A percentile compares a stretch with the other conserved stretches of the same genome.
phyloP scores from a whole-genome alignment of 1,140 invertebrate species.

The Pentalonia nigronervosa region DNA sequence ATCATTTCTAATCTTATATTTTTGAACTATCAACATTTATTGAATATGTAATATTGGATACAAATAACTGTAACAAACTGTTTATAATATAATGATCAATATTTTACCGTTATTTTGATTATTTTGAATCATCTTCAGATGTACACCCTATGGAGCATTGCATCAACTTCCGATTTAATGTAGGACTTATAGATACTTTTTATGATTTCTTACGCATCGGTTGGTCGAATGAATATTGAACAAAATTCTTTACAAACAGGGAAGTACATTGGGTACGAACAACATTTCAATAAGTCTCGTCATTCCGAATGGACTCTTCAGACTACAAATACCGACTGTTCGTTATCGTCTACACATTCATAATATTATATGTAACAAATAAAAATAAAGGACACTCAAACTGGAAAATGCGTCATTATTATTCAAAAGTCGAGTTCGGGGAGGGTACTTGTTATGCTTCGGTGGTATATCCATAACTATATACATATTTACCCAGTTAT shows the following conservation, averaged over 20 bases:
- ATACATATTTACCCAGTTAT: neutral
- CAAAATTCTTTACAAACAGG: conserved; percentile 1
- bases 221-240: conserved; percentile 46
- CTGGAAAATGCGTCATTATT: conserved; percentile 28
- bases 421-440: conserved; percentile 22
- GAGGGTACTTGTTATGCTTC: conserved; percentile 19
- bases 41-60: neutral
- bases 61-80: neutral
- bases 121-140: conserved; percentile 2
- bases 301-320: conserved; percentile 25
- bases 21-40: neutral
- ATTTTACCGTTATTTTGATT: conserved; percentile 11
- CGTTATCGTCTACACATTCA: conserved; percentile 21
- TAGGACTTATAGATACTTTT: neutral
- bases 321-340: conserved; percentile 34
- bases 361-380: neutral
- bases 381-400: conserved; percentile 46
- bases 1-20: neutral
- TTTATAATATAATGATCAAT: neutral
- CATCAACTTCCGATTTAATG: neutral
- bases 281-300: conserved; percentile 48
- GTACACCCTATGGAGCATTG: neutral
- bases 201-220: conserved; percentile 21
- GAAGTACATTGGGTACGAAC: conserved; percentile 24
- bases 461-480: neutral